Percentiles rank a stretch among this genome's conserved stretches.
These are phyloP conservation scores for Crotalus tigris DNA, from an alignment of 2,113 vertebrate species.

Conservation along the genomic window DNA sequence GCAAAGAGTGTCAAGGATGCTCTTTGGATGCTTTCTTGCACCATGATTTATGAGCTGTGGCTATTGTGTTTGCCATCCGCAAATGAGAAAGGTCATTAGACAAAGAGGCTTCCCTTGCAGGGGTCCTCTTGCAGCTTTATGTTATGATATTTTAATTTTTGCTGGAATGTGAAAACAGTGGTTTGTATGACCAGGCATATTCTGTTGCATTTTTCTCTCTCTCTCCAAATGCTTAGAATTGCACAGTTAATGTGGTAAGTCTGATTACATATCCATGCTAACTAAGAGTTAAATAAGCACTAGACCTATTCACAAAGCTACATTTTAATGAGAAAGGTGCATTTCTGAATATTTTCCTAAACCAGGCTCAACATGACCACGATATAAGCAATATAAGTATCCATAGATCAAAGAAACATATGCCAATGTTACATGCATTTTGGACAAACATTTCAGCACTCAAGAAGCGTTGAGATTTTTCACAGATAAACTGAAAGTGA, in stretches of 20 bases:
- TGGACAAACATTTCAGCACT: background rate
- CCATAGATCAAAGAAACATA: background rate
- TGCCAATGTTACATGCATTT: background rate
- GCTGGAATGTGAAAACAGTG: slow-evolving; percentile 17
- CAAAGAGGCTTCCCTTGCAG: slow-evolving; percentile 66
- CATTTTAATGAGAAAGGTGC: background rate
- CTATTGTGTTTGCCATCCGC: slow-evolving; percentile 72
- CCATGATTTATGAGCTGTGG: slow-evolving; percentile 77
- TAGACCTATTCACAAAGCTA: background rate
- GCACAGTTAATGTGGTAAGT: background rate
- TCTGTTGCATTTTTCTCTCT: slow-evolving; percentile 44
- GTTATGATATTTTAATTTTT: slow-evolving; percentile 70
- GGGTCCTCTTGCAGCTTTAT: slow-evolving; percentile 55
- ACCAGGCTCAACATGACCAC: background rate
- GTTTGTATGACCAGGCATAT: slow-evolving; percentile 11
- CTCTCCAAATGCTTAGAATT: background rate
- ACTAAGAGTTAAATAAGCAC: background rate
- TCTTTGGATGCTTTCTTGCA: slow-evolving; percentile 65
- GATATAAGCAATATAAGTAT: background rate
- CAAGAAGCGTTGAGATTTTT: background rate
- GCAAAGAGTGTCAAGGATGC: slow-evolving; percentile 70
- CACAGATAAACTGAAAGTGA: background rate
- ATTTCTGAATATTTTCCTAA: background rate
- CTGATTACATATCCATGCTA: background rate
- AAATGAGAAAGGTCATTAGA: slow-evolving; percentile 72